Base-by-base conservation (phyloP, 2,888 invertebrate genomes). In the Xylocampa areola region DNA sequence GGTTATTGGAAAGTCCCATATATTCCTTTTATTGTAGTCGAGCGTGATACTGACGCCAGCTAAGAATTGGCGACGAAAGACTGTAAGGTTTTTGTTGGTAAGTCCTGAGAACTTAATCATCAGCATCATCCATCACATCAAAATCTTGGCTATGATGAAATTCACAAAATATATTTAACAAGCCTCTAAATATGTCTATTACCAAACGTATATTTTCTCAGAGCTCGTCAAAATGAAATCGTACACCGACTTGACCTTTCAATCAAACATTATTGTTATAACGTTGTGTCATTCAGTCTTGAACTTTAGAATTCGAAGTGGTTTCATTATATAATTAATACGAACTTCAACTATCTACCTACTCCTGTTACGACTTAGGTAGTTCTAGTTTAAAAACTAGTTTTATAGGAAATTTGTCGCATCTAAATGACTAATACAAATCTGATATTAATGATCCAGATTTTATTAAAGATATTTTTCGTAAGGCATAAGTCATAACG, bases 241-340 rank as follows among this genome's bases (percentile, higher is more conserved):
- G 23, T 50, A 51, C 29, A 21, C 48, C 7, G 10, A 30, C 13
- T 1, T 70, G 70, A 65, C 67, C 71, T 70, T 65, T 67, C 40
- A 13, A 43, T 65, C 37, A 25, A 37, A 2, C 39, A 45, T 32
- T 65, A 67, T 65, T 69, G 29, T 69, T 69, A 51, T 57, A 11
- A 32, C 13, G 66, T 52, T 65, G 67, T 68, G 54, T 61, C 54
- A 66, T 47, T 43, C 67, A 61, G 16, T 53, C 69, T 73, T 63
- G 58, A 63, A 67, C 61, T 68, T 60, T 66, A 36, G 7, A 59
- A 65, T 49, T 50, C 43, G 43, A 58, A 52, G 25, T 36, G 21
- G 37, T 36, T 11, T 23, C 51, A 13, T 69, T 64, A 64, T 57
- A 36, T 64, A 48, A n/a, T n/a, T n/a, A 69, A 57, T 33, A 57